Conservation (phyloP, 2,888 invertebrate species). For the Hydrotaea diabolus region DNA sequence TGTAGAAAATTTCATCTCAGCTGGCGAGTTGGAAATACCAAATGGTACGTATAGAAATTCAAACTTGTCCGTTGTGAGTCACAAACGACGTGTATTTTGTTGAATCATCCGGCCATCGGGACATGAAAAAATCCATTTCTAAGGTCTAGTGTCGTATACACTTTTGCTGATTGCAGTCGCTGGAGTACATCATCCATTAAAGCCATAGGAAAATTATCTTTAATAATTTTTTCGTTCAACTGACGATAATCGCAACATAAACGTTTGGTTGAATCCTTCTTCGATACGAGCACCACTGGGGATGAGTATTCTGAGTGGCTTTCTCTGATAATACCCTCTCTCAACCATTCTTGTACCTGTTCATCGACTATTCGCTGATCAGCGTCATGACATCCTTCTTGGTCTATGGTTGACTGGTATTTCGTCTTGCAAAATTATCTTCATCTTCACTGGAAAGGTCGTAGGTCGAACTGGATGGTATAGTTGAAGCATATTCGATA, state of each 20-base stretch:
- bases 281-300: constrained; percentile 33
- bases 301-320: constrained; percentile 35
- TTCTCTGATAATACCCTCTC: constrained; percentile 10
- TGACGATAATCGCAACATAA: constrained; percentile 76
- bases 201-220: constrained; percentile 56
- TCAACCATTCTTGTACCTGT: constrained; percentile 43
- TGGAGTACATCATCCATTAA: constrained; percentile 62
- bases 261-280: constrained; percentile 48
- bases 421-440: constrained; percentile 46
- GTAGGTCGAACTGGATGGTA: neutral
- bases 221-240: constrained; percentile 52
- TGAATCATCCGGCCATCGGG: constrained; percentile 32
- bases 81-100: constrained; percentile 61
- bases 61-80: constrained; percentile 53
- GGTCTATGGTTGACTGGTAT: constrained; percentile 57
- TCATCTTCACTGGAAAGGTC: constrained; percentile 28
- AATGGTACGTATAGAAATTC: constrained; percentile 61
- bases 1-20: constrained; percentile 28
- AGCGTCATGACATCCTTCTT: constrained; percentile 68
- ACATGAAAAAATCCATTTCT: constrained; percentile 43
- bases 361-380: constrained; percentile 64
- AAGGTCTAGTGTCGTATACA: constrained; percentile 32
- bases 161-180: constrained; percentile 13
- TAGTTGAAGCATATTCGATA: neutral
- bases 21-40: constrained; percentile 45